phyloP scores from a whole-genome alignment of 2,797 vertebrate genomes.

The Pseudomugil tenellus region DNA sequence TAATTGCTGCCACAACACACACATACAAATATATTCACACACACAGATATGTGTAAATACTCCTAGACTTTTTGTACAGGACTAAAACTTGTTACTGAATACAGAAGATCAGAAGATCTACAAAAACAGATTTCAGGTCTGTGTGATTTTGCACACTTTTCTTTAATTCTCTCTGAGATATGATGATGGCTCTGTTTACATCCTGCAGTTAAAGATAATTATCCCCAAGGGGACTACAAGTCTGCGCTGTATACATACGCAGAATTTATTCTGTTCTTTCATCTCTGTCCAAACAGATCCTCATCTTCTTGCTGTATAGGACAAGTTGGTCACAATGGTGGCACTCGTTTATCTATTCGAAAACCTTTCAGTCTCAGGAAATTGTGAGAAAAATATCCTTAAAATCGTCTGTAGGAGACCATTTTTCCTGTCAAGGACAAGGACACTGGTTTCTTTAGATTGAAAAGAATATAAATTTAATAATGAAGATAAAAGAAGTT shows the following conservation, averaged over 20 bases:
- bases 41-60: too few species aligned
- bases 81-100: too few species aligned
- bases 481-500: too few species aligned
- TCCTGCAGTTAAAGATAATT: slow-evolving; percentile 69
- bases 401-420: too few species aligned
- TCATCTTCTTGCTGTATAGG: slow-evolving; percentile 7
- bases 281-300: slow-evolving; percentile 41
- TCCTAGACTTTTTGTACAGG: too few species aligned
- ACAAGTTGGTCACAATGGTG: background rate
- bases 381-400: background rate
- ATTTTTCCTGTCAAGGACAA: too few species aligned
- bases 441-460: too few species aligned
- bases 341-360: background rate
- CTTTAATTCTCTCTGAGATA: background rate
- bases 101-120: too few species aligned
- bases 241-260: slow-evolving; percentile 35
- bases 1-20: too few species aligned
- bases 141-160: background rate
- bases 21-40: too few species aligned
- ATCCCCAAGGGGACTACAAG: slow-evolving; percentile 48
- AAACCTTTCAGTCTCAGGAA: background rate
- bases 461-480: too few species aligned
- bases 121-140: slow-evolving; percentile 13
- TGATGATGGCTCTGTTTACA: slow-evolving; percentile 40
- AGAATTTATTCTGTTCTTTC: slow-evolving; percentile 43